phyloP scores from a whole-genome alignment of 2,888 invertebrate genomes.

The Platycheirus rosarum region DNA sequence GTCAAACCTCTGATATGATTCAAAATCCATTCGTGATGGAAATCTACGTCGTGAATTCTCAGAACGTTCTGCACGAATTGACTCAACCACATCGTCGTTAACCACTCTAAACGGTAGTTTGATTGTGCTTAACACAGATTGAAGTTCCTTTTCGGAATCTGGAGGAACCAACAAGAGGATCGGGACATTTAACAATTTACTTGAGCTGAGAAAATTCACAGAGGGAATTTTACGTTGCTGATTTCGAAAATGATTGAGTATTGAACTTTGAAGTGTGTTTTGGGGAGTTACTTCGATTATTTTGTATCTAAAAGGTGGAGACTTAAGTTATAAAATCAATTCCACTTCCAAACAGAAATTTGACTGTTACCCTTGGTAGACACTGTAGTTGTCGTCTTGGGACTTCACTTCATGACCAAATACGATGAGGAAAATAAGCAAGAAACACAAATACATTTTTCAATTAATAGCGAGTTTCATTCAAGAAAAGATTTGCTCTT shows the following conservation, averaged over 20 bases:
- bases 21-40: constrained; percentile 54
- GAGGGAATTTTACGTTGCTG: constrained; percentile 27
- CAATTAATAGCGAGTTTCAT: too few species aligned
- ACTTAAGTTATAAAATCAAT: too few species aligned
- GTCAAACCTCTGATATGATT: constrained; percentile 75
- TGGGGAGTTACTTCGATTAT: constrained; percentile 50
- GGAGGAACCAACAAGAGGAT: constrained; percentile 48
- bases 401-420: neutral
- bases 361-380: constrained; percentile 50
- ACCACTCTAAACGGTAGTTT: constrained; percentile 27
- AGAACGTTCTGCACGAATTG: constrained; percentile 27
- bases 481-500: too few species aligned
- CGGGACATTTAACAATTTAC: constrained; percentile 37
- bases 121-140: constrained; percentile 1
- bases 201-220: constrained; percentile 41
- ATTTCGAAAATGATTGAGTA: constrained; percentile 1
- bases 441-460: constrained; percentile 23
- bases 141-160: constrained; percentile 21
- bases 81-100: constrained; percentile 25
- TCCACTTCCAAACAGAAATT: neutral
- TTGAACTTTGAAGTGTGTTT: constrained; percentile 19
- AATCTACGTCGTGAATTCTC: constrained; percentile 39
- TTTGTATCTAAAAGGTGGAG: constrained; percentile 58
- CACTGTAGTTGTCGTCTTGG: constrained; percentile 61
- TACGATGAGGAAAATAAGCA: neutral